Evolutionary conservation across 2,113 vertebrate species (phyloP), one percentile per base, ranked within the genome.

Genomic region (Tichodroma muraria): DNA sequence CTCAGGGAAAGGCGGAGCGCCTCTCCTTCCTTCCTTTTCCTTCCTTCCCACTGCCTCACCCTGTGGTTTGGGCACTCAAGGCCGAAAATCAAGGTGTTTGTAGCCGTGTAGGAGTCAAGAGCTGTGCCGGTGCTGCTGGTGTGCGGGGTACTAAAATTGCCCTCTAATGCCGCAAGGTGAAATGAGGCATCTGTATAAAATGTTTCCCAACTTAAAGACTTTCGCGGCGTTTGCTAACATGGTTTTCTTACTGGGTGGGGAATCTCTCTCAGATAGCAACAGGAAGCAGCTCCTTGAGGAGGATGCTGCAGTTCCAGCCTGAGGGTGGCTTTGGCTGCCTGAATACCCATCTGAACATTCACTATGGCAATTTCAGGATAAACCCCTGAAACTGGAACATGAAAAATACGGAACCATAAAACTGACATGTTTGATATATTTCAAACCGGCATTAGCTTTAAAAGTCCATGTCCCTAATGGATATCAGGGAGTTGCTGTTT

Each of bases 251-350:
- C 40, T 0, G 47, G 25, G 9, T 12, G 47, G 30, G 45, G 10
- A 49, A 9, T 10, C 6, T 9, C 10, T n/a, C 13, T n/a, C 4
- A 0, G 0, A n/a, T 0, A 33, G 15, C 11, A 8, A 9, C 0
- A 2, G 42, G 42, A 6, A 50, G 14, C 33, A 14, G 42, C n/a
- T 42, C 8, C 6, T 8, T 11, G 25, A 3, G 33, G 35, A 17
- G 38, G 4, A 17, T 44, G 6, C 28, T 49, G 22, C 18, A 1
- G 20, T 8, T 24, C 9, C 13, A 15, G 18, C n/a, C 53, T 21
- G 2, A 19, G 49, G 14, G 45, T 23, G 8, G 57, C 66, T 65
- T 35, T 14, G 20, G 9, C 5, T 28, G 30, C 71, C 25, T 5
- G 15, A 37, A 31, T 28, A 28, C 15, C 9, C 53, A 1, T 33